Percentiles rank a stretch among this genome's conserved stretches.
Evolutionary conservation across 2,888 invertebrate species (phyloP).

Genomic region (Cistogaster globosa): DNA sequence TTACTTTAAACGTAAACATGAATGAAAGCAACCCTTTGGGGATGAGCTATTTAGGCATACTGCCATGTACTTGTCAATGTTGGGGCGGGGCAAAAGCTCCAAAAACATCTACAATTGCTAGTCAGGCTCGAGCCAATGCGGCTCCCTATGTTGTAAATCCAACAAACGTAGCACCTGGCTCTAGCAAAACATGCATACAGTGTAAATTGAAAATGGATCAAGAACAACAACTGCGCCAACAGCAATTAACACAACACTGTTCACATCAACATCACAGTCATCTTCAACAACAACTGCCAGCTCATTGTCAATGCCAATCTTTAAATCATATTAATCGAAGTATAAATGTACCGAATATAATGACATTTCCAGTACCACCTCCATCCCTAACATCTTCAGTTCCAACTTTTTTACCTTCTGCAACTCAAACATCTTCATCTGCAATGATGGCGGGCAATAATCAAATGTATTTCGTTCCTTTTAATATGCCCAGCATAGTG

Average conservation of each 20-base stretch:
- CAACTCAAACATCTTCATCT: constrained; percentile 21
- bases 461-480: constrained; percentile 61
- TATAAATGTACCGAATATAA: constrained; percentile 28
- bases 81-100: constrained; percentile 78
- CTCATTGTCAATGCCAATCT: constrained; percentile 51
- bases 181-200: constrained; percentile 68
- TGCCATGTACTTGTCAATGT: constrained; percentile 81
- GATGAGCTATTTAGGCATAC: constrained; percentile 80
- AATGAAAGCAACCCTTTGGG: constrained; percentile 79
- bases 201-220: constrained; percentile 74
- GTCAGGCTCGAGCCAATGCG: constrained; percentile 73
- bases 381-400: constrained; percentile 74
- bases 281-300: constrained; percentile 7
- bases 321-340: constrained; percentile 11
- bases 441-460: constrained; percentile 17
- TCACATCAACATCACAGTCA: constrained; percentile 37
- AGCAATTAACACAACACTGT: constrained; percentile 41
- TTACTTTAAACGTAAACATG: constrained; percentile 75
- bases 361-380: constrained; percentile 74
- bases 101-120: constrained; percentile 74
- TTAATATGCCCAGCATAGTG: constrained; percentile 40
- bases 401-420: constrained; percentile 54
- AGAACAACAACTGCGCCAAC: constrained; percentile 65
- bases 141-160: constrained; percentile 77
- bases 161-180: not conserved